Conservation (phyloP, 2,797 vertebrate genomes). For the Gymnocypris eckloni region DNA sequence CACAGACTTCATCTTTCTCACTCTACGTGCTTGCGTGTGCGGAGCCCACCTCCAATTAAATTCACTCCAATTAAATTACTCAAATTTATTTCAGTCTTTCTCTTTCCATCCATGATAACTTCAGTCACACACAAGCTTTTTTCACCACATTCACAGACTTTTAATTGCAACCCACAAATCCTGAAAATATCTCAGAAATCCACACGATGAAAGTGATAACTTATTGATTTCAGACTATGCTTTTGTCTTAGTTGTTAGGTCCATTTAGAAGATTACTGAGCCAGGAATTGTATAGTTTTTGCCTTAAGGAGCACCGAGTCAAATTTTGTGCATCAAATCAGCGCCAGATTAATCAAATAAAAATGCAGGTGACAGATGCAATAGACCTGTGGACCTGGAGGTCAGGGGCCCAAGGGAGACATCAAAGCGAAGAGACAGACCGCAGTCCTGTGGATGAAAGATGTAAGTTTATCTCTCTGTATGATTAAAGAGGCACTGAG, state of each 20-base stretch:
- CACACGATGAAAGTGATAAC: neutral
- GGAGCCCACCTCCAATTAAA: neutral
- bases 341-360: constrained; percentile 69
- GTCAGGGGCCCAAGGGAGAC: constrained; percentile 55
- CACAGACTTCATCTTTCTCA: neutral
- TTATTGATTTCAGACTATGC: constrained; percentile 11
- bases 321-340: constrained; percentile 51
- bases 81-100: neutral
- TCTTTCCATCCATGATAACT: neutral
- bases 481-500: constrained; percentile 69
- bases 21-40: neutral
- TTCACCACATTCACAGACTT: neutral
- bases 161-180: neutral
- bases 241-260: neutral
- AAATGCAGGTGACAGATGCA: constrained; percentile 54
- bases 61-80: neutral
- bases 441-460: constrained; percentile 64
- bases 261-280: constrained; percentile 23
- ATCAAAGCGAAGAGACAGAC: constrained; percentile 63
- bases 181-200: constrained; percentile 9
- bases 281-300: neutral
- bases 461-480: constrained; percentile 63
- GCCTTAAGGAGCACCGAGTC: neutral
- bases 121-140: neutral
- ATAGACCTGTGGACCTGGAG: constrained; percentile 36